Base-by-base conservation (phyloP, 2,888 invertebrate genomes). In the Pocota personata region DNA sequence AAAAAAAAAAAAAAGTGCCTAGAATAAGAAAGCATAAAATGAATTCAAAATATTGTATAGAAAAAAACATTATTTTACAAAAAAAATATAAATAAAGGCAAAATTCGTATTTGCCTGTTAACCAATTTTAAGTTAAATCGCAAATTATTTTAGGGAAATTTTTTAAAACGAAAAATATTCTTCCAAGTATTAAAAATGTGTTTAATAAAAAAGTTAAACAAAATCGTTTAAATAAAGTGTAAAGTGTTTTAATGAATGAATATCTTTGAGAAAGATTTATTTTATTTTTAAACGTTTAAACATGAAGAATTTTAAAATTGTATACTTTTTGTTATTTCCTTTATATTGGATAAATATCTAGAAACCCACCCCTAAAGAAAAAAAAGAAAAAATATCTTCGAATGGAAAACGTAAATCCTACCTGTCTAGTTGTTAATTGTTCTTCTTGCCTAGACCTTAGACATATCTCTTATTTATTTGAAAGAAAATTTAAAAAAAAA, bases 371-470 rank as follows among this genome's bases (percentile, higher is more conserved):
- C 40, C 3, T 14, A 43, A 55, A 8, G 10, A 55, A 24, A 37
- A 55, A 19, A 24, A 27, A 55, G 4, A 37, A 55, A 19, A 24
- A 27, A 55, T 40, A 60, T 30, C 8, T 32, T 62, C 21, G 8
- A 57, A 21, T 16, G 32, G 27, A 40, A 77, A 40, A 30, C 50
- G n/a, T 66, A 57, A 62, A 14, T 58, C 37, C 58, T 58, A 58
- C 58, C 48, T 57, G 57, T 76, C 71, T 66, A 66, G 66, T 78
- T 66, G 82, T 77, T 71, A 77, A 82, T 80, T 66, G 66, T 78
- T 83, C 60, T 72, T 72, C 71, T 60, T 72, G 66, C 72, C 82
- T 83, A 78, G 78, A 83, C 72, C n/a, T 78, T 79, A 79, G 73
- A 79, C 79, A 83, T 79, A 83, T 83, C 78, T 78, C 60, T 60